Base-by-base conservation (phyloP, 1,140 invertebrate species). In the Hyphantria cunea region DNA sequence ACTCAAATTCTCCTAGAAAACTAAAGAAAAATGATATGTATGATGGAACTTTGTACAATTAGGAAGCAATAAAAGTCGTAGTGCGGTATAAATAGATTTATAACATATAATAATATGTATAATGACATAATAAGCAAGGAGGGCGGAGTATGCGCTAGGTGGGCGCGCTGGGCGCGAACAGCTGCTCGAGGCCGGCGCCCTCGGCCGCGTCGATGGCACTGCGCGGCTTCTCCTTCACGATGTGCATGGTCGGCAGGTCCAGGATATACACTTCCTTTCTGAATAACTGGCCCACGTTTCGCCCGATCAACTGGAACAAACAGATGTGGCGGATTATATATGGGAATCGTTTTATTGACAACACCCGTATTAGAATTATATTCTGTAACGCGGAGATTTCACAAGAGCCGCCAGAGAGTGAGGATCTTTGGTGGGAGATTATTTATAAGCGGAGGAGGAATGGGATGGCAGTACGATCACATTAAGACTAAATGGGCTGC, bases 201-300 rank as follows among this genome's bases (percentile, higher is more conserved):
- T 82, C 82, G 0, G 92, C 56, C 58, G 75, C 11, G 72, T 93
- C 66, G 72, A 92, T 13, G 74, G 88, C 44, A 86, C 91, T 68
- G 79, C 91, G 58, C 73, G 90, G 49, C 82, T 81, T 87, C 17
- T 91, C 92, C n/a, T 88, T 73, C 12, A 91, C 80, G 11, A 82
- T 70, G 44, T 93, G 93, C 84, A 94, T 93, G 3, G 93, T 91
- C 0, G 96, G 96, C 72, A 98, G 90, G 85, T 97, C 95, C 56
- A 94, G 93, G 66, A 97, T 97, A 83, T 95, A 95, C 0, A 96
- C 94, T 90, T 97, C 96, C 74, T 96, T 96, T 49, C 95, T 95
- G 81, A 97, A 97, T 45, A 96, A 89, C 86, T 98, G 95, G 32
- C 96, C 95, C 7, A 96, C 93, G 84, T 94, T 96, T 76, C 94